Evolutionary conservation across 53 echinoderm and acorn worm species (phyloP).

Genomic region (Actinopyga echinites): DNA sequence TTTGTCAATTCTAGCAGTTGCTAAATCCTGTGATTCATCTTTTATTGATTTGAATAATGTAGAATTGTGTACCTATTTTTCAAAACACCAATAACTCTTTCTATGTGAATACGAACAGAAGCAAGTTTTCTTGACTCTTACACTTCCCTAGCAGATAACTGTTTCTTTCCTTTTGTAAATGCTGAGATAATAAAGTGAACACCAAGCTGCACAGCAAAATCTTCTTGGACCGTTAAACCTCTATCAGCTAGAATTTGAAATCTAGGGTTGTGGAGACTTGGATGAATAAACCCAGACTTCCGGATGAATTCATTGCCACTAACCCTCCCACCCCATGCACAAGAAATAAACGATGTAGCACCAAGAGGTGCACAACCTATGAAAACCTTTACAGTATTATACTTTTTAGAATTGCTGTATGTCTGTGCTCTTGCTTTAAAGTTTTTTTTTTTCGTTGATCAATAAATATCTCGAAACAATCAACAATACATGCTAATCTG

Average conservation of each 20-base stretch:
- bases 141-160: conserved; percentile 44
- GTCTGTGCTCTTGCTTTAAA: conserved; percentile 44
- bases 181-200: conserved; percentile 25
- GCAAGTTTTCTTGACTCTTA: conserved; percentile 39
- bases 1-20: conserved; percentile 45
- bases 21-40: conserved; percentile 23
- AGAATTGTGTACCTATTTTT: conserved; percentile 25
- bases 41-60: conserved; percentile 53
- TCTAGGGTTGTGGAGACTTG: conserved; percentile 18
- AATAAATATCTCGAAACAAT: conserved; percentile 47
- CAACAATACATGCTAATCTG: conserved; percentile 34
- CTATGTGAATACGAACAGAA: conserved; percentile 45
- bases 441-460: background rate
- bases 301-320: conserved; percentile 32
- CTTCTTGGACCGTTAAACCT: conserved; percentile 43
- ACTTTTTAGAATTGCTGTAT: conserved; percentile 33
- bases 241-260: conserved; percentile 49
- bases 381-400: conserved; percentile 40
- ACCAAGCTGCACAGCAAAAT: conserved; percentile 35
- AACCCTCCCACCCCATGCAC: conserved; percentile 31
- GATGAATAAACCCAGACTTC: conserved; percentile 21
- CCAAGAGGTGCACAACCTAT: conserved; percentile 32
- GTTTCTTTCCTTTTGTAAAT: conserved; percentile 51
- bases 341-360: conserved; percentile 11
- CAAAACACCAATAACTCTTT: conserved; percentile 39